Base-by-base conservation (phyloP, 2,113 vertebrate genomes). In the Callorhinus ursinus region DNA sequence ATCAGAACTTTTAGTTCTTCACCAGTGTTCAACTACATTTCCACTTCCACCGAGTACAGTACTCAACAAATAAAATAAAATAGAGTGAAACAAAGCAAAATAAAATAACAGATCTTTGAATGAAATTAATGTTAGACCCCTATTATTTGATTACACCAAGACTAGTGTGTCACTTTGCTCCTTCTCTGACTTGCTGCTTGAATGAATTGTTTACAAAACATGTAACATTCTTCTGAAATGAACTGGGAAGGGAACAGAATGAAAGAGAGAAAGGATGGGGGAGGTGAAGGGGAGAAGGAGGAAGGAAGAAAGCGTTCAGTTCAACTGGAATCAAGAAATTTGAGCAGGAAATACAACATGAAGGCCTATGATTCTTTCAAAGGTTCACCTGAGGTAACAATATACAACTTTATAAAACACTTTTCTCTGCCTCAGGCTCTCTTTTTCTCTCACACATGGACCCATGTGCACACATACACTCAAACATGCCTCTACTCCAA, bases 121-220 rank as follows among this genome's bases (percentile, higher is more conserved):
- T 26, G 39, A 92, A 88, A 74, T 0, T 21, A 39, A 63, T 63
- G 8, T 31, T n/a, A 46, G 55, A 19, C 14, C 5, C 7, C 7
- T 69, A 12, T 85, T 92, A 63, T 57, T 72, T 92, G 83, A 36
- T 4, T 46, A 77, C 65, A 65, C 4, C 22, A 88, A 21, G 7
- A 65, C 65, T 13, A 42, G 19, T 53, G 4, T n/a, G 9, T 16
- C 7, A 46, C 7, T 85, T 83, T 84, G n/a, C 5, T 92, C 39
- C 36, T 31, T 15, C 55, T 97, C 94, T 69, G 81, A 59, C 63
- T 93, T 96, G 28, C 51, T 82, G 55, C 53, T 93, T 96, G 92
- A 96, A 2, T 92, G 81, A 85, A 71, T 69, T 86, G n/a, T 97
- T 97, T 87, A 71, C 0, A 42, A 96, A 84, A 65, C 0, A 3